Conservation (phyloP, 2,797 vertebrate genomes). For the Leuciscus waleckii region DNA sequence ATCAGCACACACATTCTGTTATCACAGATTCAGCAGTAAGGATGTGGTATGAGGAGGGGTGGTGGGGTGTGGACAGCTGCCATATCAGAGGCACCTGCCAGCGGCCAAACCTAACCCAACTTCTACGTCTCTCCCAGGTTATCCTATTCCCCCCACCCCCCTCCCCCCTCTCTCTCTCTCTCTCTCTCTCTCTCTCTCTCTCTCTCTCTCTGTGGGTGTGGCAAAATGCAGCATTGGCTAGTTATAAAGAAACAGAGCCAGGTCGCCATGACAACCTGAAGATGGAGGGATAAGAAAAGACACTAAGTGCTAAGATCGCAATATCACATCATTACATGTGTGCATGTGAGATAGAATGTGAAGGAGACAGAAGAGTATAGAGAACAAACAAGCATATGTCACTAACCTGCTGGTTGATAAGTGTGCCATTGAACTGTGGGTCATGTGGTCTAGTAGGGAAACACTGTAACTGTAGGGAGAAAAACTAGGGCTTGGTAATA, state of each 20-base stretch:
- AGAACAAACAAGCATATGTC: constrained; percentile 8
- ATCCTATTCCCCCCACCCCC: not conserved
- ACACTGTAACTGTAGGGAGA: constrained; percentile 21
- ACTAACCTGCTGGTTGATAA: constrained; percentile 9
- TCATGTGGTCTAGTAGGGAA: constrained; percentile 25
- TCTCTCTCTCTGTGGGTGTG: constrained; percentile 60
- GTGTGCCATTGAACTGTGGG: not conserved
- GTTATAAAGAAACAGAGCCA: constrained; percentile 67
- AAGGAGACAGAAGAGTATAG: constrained; percentile 15
- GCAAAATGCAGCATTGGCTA: constrained; percentile 71
- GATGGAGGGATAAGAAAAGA: constrained; percentile 72
- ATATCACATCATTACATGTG: not conserved
- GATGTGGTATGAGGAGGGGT: constrained; percentile 40
- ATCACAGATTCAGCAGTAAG: constrained; percentile 46
- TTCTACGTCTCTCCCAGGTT: constrained; percentile 32
- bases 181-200: not conserved
- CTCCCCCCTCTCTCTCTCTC: not conserved
- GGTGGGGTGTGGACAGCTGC: constrained; percentile 55
- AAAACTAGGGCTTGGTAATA: constrained; percentile 1
- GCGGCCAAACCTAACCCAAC: constrained; percentile 46
- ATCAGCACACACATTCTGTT: constrained; percentile 25
- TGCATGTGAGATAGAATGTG: not conserved
- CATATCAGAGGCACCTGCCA: constrained; percentile 62
- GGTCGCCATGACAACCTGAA: constrained; percentile 69
- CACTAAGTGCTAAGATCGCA: constrained; percentile 26